These are phyloP conservation scores for Anableps anableps DNA, from an alignment of 2,797 vertebrate genomes.

Conservation along the genomic window DNA sequence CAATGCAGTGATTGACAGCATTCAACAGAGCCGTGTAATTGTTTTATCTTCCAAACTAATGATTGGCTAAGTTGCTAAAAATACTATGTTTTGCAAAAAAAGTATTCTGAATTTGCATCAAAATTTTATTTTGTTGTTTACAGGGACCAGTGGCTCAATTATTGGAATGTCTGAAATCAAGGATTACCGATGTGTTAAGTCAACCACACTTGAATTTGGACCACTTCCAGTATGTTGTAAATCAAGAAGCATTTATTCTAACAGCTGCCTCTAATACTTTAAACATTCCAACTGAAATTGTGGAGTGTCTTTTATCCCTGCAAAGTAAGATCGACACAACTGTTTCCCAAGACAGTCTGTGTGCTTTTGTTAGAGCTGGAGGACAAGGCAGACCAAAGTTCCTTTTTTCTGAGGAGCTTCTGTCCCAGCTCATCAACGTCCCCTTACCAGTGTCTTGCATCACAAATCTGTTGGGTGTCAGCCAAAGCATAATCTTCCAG, in stretches of 20 bases:
- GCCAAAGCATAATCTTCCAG: constrained; percentile 25
- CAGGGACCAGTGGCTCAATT: neutral
- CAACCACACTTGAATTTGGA: no score
- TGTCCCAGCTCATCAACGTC: neutral
- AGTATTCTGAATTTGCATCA: neutral
- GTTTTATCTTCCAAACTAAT: no score
- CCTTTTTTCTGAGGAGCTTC: constrained; percentile 19
- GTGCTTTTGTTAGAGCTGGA: constrained; percentile 17
- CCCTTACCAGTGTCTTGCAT: constrained; percentile 22
- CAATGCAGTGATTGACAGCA: no score
- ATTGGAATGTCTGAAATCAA: neutral
- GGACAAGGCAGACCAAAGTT: constrained; percentile 19
- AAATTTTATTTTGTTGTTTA: neutral
- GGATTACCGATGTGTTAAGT: no score
- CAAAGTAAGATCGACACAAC: constrained; percentile 12
- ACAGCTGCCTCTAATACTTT: no score
- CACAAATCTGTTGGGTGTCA: neutral
- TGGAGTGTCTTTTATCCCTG: constrained; percentile 4
- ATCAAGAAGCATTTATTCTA: no score
- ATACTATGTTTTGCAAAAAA: neutral
- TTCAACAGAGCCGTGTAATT: no score
- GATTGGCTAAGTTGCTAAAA: no score
- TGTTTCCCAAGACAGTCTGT: constrained; percentile 16
- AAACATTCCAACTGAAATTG: no score
- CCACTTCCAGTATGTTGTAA: no score